Conservation (phyloP, 2,888 invertebrate genomes). For the Drosophila niveifrons region DNA sequence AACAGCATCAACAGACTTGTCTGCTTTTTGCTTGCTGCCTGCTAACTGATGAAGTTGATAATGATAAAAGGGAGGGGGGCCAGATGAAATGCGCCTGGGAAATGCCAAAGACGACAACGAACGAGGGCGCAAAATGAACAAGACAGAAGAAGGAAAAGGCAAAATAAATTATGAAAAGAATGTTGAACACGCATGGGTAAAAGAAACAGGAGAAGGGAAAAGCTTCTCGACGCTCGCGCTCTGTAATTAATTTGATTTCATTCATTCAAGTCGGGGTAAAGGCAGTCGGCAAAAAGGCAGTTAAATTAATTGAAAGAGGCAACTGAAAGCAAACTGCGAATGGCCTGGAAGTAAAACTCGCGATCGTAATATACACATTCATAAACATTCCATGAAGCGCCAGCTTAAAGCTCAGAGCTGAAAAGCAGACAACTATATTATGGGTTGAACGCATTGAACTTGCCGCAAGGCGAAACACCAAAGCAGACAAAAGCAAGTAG, state of each 20-base stretch:
- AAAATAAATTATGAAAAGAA: conserved; percentile 77
- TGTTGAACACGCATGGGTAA: conserved; percentile 74
- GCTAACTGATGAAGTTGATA: conserved; percentile 73
- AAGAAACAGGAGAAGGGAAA: conserved; percentile 37
- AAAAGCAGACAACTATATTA: conserved; percentile 15
- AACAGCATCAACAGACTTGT: conserved; percentile 23
- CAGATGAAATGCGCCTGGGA: conserved; percentile 59
- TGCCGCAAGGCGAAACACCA: conserved; percentile 38
- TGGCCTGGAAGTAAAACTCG: conserved; percentile 18
- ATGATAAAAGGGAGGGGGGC: conserved; percentile 50
- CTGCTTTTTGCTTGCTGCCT: background rate
- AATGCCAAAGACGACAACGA: conserved; percentile 57
- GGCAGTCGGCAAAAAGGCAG: conserved; percentile 42
- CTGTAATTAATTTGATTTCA: conserved; percentile 78
- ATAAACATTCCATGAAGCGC: conserved; percentile 52
- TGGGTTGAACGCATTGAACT: conserved; percentile 49
- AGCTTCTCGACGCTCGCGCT: conserved; percentile 12
- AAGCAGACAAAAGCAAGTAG: conserved; percentile 20
- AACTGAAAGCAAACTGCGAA: conserved; percentile 12
- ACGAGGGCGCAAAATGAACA: conserved; percentile 23
- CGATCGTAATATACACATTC: conserved; percentile 52
- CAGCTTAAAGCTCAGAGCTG: conserved; percentile 39
- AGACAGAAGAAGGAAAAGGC: conserved; percentile 22
- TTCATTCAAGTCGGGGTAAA: conserved; percentile 69
- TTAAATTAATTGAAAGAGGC: conserved; percentile 68